Conservation (phyloP, 2,888 invertebrate species). For the Aspidiotus rigidus region DNA sequence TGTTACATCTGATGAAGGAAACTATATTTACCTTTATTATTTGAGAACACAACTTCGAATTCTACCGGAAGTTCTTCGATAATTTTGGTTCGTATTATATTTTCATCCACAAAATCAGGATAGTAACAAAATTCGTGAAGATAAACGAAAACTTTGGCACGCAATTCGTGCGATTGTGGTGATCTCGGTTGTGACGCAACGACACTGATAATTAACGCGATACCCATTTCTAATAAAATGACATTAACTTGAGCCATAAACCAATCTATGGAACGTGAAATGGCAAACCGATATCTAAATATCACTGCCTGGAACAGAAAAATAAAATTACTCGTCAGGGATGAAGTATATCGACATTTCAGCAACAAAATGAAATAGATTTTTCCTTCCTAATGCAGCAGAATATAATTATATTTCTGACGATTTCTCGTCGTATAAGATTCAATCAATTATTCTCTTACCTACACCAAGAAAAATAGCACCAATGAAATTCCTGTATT, state of each 20-base stretch:
- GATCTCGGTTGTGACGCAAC: neutral
- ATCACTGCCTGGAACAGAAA: too few relatives aligned
- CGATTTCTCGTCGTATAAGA: too few relatives aligned
- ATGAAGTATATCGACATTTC: too few relatives aligned
- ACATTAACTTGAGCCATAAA: neutral
- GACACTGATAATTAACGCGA: neutral
- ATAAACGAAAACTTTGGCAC: neutral
- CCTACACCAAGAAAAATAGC: too few relatives aligned
- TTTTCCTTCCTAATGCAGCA: too few relatives aligned
- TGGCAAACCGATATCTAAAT: too few relatives aligned
- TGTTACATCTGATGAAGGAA: too few relatives aligned
- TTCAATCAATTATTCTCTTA: too few relatives aligned
- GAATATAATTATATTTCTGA: too few relatives aligned
- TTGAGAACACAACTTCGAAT: neutral
- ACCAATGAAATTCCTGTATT: too few relatives aligned
- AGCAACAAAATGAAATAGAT: too few relatives aligned
- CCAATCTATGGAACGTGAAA: neutral
- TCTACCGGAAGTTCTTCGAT: neutral
- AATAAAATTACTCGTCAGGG: too few relatives aligned
- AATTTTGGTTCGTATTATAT: neutral
- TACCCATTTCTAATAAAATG: constrained; percentile 1
- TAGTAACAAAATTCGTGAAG: neutral
- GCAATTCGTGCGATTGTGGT: neutral
- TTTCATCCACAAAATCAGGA: neutral
- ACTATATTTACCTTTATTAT: neutral